A percentile compares a stretch with the other conserved stretches of the same genome.
Evolutionary conservation across 2,888 invertebrate genomes (phyloP).

Genomic region (Dichetophora obliterata): DNA sequence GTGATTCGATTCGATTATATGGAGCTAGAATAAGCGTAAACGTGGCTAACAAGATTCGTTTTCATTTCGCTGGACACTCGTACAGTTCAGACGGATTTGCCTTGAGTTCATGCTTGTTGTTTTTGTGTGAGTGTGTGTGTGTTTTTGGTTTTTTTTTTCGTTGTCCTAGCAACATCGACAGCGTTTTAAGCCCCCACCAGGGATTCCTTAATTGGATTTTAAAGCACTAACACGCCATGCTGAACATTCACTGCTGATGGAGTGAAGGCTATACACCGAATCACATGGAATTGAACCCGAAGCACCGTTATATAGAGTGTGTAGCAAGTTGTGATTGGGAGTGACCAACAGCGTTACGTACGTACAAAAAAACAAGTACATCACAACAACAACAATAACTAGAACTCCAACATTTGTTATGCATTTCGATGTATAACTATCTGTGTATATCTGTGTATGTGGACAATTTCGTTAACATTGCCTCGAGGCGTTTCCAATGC

Average conservation of each 20-base stretch:
- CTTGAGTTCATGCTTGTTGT: constrained; percentile 37
- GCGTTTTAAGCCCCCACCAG: constrained; percentile 66
- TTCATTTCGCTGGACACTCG: constrained; percentile 32
- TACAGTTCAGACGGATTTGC: constrained; percentile 40
- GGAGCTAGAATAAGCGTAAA: constrained; percentile 61
- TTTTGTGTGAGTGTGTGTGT: constrained; percentile 16
- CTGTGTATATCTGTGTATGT: background rate
- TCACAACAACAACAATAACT: background rate
- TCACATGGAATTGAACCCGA: constrained; percentile 9
- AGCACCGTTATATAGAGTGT: background rate
- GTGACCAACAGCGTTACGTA: background rate
- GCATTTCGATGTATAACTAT: background rate
- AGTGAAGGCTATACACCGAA: background rate
- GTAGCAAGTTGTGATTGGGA: background rate
- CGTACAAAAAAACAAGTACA: background rate
- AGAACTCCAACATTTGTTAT: background rate
- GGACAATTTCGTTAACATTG: constrained; percentile 29
- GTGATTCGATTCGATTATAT: constrained; percentile 43
- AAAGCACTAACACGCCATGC: constrained; percentile 62
- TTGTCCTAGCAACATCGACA: constrained; percentile 44
- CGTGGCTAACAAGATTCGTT: constrained; percentile 65
- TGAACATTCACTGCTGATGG: background rate
- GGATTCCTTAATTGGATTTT: constrained; percentile 70
- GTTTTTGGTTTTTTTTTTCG: constrained; percentile 46
- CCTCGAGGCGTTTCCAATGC: constrained; percentile 19